Conservation (phyloP, 2,888 invertebrate species). For the Melinaea marsaeus region DNA sequence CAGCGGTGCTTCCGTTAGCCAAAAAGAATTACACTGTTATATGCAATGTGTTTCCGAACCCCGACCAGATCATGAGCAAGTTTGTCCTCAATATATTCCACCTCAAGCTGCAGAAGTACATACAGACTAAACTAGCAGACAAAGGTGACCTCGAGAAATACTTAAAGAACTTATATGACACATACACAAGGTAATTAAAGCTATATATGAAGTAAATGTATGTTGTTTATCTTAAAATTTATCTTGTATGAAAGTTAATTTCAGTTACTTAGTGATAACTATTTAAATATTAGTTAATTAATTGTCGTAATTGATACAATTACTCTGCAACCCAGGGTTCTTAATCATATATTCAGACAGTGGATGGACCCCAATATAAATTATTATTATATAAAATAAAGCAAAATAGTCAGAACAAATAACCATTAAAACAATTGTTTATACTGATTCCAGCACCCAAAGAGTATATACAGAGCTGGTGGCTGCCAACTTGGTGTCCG, state of each 20-base stretch:
- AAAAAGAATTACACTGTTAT: conserved; percentile 90
- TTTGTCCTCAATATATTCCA: conserved; percentile 97
- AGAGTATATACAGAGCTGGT: conserved; percentile 68
- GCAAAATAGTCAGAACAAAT: too few species aligned
- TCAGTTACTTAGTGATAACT: too few species aligned
- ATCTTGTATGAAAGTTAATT: too few species aligned
- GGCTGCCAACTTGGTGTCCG: conserved; percentile 58
- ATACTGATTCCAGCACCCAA: conserved; percentile 54
- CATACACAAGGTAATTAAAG: conserved; percentile 87
- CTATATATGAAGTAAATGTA: background rate
- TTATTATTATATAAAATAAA: too few species aligned
- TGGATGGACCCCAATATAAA: too few species aligned
- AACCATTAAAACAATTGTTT: background rate
- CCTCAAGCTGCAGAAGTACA: conserved; percentile 90
- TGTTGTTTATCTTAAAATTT: too few species aligned
- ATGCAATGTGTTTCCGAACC: conserved; percentile 94
- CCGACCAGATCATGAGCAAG: conserved; percentile 98
- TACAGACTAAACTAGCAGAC: conserved; percentile 88
- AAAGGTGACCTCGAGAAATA: conserved; percentile 92
- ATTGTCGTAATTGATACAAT: too few species aligned
- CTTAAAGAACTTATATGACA: conserved; percentile 90
- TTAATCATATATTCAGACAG: too few species aligned
- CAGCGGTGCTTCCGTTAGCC: conserved; percentile 92
- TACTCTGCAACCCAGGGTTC: too few species aligned
- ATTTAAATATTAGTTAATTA: too few species aligned